Percentiles rank a stretch among this genome's conserved stretches.
These are phyloP conservation scores for Latheticus oryzae DNA, from an alignment of 2,888 invertebrate genomes.

Conservation along the genomic window DNA sequence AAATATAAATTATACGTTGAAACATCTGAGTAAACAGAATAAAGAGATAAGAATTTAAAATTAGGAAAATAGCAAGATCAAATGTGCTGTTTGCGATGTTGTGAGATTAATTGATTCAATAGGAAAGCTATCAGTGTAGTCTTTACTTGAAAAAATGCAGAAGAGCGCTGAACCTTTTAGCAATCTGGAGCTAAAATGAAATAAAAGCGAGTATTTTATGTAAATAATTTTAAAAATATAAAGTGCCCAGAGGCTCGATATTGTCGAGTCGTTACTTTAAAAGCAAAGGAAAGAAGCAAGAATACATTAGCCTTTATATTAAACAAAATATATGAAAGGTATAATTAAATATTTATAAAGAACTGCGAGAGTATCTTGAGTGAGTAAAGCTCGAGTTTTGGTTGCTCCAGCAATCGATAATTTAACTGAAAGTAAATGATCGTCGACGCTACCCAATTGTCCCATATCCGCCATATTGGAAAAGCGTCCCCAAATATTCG, in stretches of 20 bases:
- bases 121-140: slow-evolving; percentile 21
- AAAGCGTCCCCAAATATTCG: slow-evolving; percentile 37
- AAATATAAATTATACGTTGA: slow-evolving; percentile 5
- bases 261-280: slow-evolving; percentile 39
- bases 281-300: slow-evolving; percentile 39
- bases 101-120: slow-evolving; percentile 25
- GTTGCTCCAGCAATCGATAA: slow-evolving; percentile 37
- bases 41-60: slow-evolving; percentile 13
- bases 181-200: slow-evolving; percentile 30
- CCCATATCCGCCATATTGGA: slow-evolving; percentile 33
- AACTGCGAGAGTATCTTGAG: slow-evolving; percentile 27
- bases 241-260: slow-evolving; percentile 39
- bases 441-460: slow-evolving; percentile 32
- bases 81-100: slow-evolving; percentile 12
- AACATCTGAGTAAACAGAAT: slow-evolving; percentile 7
- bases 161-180: slow-evolving; percentile 22
- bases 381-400: slow-evolving; percentile 21
- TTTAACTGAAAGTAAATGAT: slow-evolving; percentile 34
- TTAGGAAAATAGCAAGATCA: slow-evolving; percentile 8
- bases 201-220: slow-evolving; percentile 37
- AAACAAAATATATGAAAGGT: slow-evolving; percentile 42
- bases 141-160: slow-evolving; percentile 26
- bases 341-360: slow-evolving; percentile 43
- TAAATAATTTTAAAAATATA: slow-evolving; percentile 42
- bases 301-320: slow-evolving; percentile 43